Percentiles rank a stretch among this genome's conserved stretches.
Evolutionary conservation across 1,140 invertebrate genomes (phyloP).

Genomic region (Homarus americanus): DNA sequence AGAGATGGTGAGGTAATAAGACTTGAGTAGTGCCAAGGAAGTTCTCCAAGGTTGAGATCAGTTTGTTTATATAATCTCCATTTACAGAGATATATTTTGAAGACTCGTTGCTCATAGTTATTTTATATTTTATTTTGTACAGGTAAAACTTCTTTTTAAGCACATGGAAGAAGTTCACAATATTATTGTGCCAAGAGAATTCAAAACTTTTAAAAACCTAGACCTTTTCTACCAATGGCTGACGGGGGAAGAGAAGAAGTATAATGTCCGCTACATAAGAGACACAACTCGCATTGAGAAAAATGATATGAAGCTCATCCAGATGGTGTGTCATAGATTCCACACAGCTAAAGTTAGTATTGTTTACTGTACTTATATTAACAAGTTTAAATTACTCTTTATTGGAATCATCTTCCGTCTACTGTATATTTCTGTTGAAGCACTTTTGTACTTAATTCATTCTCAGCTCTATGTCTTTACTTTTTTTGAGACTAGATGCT

Average conservation of each 20-base stretch:
- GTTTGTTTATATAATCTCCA: too few species aligned
- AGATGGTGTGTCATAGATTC: constrained; percentile 71
- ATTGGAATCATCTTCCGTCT: too few species aligned
- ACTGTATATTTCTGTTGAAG: too few species aligned
- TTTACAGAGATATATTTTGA: too few species aligned
- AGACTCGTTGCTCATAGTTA: neutral
- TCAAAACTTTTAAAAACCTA: constrained; percentile 59
- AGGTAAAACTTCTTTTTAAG: constrained; percentile 70
- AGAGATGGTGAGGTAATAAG: too few species aligned
- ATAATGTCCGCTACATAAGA: constrained; percentile 66
- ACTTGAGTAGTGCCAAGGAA: too few species aligned
- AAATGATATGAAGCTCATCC: constrained; percentile 70
- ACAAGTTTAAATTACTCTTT: too few species aligned
- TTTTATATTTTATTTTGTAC: neutral
- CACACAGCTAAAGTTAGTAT: constrained; percentile 66
- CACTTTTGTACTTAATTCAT: too few species aligned
- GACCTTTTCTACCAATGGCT: constrained; percentile 63
- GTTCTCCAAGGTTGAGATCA: too few species aligned
- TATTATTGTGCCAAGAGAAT: constrained; percentile 60
- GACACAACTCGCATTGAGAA: constrained; percentile 72
- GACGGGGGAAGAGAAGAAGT: constrained; percentile 63
- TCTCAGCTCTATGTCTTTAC: too few species aligned
- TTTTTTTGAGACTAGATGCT: too few species aligned
- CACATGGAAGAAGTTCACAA: constrained; percentile 71
- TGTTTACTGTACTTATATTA: too few species aligned